Evolutionary conservation across 2,797 vertebrate genomes (phyloP).

Genomic region (Anisognathus igniventris): DNA sequence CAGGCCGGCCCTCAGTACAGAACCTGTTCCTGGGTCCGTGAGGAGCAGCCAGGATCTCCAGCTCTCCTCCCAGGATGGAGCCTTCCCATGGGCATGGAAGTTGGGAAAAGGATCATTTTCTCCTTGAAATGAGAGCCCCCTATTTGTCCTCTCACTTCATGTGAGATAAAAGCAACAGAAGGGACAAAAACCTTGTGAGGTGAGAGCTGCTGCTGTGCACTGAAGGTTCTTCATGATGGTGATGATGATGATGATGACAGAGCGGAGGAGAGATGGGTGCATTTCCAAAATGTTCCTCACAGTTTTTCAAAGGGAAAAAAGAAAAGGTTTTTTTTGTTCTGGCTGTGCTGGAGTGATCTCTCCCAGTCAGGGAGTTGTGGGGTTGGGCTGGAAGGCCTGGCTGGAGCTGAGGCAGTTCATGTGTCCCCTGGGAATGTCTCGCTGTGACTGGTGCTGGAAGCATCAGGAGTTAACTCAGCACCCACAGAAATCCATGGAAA

Average conservation of each 20-base stretch:
- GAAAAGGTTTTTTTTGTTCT: not conserved
- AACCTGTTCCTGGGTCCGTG: not conserved
- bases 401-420: not conserved
- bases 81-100: rapidly evolving
- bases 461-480: rapidly evolving
- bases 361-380: not conserved
- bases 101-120: not conserved
- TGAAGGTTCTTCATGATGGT: not conserved
- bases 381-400: not conserved
- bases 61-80: not conserved
- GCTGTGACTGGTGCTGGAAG: rapidly evolving
- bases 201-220: not conserved
- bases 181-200: not conserved
- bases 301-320: not conserved
- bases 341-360: not conserved
- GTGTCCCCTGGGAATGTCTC: not conserved
- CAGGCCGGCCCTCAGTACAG: not conserved
- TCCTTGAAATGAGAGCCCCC: not conserved
- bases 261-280: not conserved
- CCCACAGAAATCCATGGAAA: not conserved
- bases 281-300: not conserved
- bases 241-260: not conserved
- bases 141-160: not conserved
- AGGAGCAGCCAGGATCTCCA: not conserved
- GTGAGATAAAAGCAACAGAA: not conserved